Base-by-base conservation (phyloP, 2,888 invertebrate genomes). In the Drosophila borborema region DNA sequence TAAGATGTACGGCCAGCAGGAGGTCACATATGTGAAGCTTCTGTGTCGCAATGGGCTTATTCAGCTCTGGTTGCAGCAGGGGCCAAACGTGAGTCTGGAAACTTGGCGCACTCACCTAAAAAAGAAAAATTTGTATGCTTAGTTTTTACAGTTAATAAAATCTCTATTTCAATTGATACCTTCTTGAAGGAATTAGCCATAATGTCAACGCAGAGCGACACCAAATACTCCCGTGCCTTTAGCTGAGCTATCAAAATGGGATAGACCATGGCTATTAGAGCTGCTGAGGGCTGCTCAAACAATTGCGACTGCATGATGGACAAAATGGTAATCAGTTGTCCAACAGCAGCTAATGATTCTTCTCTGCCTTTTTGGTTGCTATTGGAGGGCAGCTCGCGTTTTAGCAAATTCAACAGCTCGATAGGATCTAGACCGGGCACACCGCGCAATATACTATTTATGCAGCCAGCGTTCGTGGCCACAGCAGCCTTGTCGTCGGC, bases 171-270 rank as follows among this genome's bases (percentile, higher is more conserved):
- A 12, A 5, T 23, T 34, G 49, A 1, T 23, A 89, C 84, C 49
- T 65, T 9, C 1, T 48, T 41, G 2, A 84, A 86, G 12, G 75
- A 75, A 0, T 54, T 53, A 0, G 62, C 58, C 9, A 86, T 43
- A 1, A 86, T 65, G 9, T 74, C 71, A 0, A 67, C 56, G 28
- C 64, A 60, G 56, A 84, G 45, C 9, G 64, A 16, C 3, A 75
- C 36, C 28, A 89, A 51, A 48, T 84, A 84, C 9, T 80, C 89
- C 10, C 84, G 73, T 18, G 81, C 85, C 2, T 72, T 81, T 0
- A 89, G 46, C 18, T 84, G 56, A 1, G 48, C 7, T 3, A 74
- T 34, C 2, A 85, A 23, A 3, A 89, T 53, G 7, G 75, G 46
- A 61, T 65, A 89, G 1, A 83, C 46, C 1, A 48, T 41, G 0